phyloP scores from a whole-genome alignment of 2,113 vertebrate genomes.

The Poeciliopsis occidentalis region DNA sequence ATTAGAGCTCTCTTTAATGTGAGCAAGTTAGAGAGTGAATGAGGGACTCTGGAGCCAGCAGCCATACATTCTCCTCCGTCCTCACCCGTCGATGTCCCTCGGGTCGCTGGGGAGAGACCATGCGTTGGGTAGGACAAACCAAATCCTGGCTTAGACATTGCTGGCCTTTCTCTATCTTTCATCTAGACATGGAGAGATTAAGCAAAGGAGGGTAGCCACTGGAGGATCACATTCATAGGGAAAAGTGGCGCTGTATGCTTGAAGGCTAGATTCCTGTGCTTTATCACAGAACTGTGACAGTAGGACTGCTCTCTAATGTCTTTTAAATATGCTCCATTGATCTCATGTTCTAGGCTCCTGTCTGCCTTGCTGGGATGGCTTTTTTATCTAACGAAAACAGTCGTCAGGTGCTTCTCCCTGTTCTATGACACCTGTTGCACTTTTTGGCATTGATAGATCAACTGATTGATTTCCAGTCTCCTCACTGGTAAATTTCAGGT shows the following conservation, averaged over 20 bases:
- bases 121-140: slow-evolving; percentile 15
- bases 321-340: slow-evolving; percentile 75
- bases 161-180: slow-evolving; percentile 35
- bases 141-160: slow-evolving; percentile 11
- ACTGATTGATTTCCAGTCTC: slow-evolving; percentile 47
- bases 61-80: slow-evolving; percentile 62
- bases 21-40: slow-evolving; percentile 70
- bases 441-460: slow-evolving; percentile 59
- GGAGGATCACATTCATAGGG: slow-evolving; percentile 53
- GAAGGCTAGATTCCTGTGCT: slow-evolving; percentile 56
- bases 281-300: slow-evolving; percentile 69
- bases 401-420: slow-evolving; percentile 55
- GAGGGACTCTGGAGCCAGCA: slow-evolving; percentile 61
- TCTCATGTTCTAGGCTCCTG: slow-evolving; percentile 60
- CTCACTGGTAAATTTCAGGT: slow-evolving; percentile 58
- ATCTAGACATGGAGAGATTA: slow-evolving; percentile 51
- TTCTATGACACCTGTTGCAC: slow-evolving; percentile 68
- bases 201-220: slow-evolving; percentile 41
- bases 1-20: slow-evolving; percentile 84
- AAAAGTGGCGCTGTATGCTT: slow-evolving; percentile 47
- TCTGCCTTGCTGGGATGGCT: slow-evolving; percentile 41
- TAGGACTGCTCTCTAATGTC: slow-evolving; percentile 68
- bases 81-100: slow-evolving; percentile 56
- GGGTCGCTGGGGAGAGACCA: slow-evolving; percentile 36
- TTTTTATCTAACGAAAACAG: slow-evolving; percentile 40